Evolutionary conservation across 2,113 vertebrate genomes (phyloP).

Genomic region (Phalacrocorax brasilianus): DNA sequence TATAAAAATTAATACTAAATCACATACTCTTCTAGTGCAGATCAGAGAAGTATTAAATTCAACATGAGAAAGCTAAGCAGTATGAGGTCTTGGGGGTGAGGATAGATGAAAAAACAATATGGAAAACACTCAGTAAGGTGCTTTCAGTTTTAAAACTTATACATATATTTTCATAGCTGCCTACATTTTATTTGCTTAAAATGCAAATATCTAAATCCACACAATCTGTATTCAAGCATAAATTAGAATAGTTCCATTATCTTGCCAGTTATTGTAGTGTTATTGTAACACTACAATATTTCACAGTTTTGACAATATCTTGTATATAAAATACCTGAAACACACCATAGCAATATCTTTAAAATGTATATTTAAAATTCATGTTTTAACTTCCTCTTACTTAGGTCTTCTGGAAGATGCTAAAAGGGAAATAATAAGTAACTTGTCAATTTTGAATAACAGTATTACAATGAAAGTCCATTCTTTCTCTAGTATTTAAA

Average conservation of each 20-base stretch:
- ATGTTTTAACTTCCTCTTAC: not conserved
- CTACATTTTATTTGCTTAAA: not conserved
- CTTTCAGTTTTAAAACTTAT: not conserved
- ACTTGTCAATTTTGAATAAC: not conserved
- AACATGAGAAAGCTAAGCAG: not conserved
- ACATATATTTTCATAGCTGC: not conserved
- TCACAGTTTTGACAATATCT: not conserved
- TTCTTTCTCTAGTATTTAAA: not conserved
- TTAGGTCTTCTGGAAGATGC: not conserved
- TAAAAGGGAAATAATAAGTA: constrained; percentile 16
- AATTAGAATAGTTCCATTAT: not conserved
- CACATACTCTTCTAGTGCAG: not conserved
- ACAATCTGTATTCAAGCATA: not conserved
- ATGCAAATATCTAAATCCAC: not conserved
- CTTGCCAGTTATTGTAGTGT: not conserved
- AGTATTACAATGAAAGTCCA: not conserved
- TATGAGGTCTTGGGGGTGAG: not conserved
- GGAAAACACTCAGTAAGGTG: not conserved
- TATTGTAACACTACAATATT: not conserved
- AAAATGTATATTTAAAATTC: not conserved
- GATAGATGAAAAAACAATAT: not conserved
- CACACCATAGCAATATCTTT: not conserved
- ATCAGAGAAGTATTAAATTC: not conserved
- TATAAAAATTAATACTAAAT: not conserved
- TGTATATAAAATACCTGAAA: not conserved